phyloP scores from a whole-genome alignment of 2,113 vertebrate species.

The Chaetops frenatus region DNA sequence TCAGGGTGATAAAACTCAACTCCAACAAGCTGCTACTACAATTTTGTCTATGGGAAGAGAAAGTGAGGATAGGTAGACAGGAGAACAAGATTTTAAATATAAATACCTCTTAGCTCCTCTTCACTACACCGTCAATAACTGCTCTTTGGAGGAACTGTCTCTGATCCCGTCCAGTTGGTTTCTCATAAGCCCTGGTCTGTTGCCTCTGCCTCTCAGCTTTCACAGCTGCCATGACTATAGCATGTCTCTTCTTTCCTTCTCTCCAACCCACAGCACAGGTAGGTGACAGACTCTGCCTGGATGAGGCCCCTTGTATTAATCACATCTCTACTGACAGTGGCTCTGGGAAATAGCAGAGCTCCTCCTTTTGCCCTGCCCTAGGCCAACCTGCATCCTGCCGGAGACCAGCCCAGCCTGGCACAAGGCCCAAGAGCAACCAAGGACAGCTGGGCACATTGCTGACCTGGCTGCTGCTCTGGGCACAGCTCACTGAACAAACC shows the following conservation, averaged over 20 bases:
- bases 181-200: neutral
- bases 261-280: neutral
- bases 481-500: neutral
- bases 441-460: neutral
- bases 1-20: neutral
- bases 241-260: neutral
- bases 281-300: neutral
- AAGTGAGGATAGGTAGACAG: neutral
- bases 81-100: neutral
- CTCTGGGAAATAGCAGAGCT: neutral
- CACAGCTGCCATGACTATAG: neutral
- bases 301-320: accelerated
- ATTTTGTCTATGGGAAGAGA: neutral
- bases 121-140: neutral
- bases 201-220: neutral
- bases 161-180: neutral
- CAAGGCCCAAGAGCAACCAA: neutral
- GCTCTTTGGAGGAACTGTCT: neutral
- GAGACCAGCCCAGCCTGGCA: slow-evolving; percentile 1
- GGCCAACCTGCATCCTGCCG: neutral
- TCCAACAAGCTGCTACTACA: neutral
- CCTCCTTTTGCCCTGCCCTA: slow-evolving; percentile 12
- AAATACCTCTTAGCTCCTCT: slow-evolving; percentile 28
- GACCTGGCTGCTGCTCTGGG: neutral
- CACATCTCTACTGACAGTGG: neutral